Conservation (phyloP, 2,113 vertebrate species). For the Steatornis caripensis region DNA sequence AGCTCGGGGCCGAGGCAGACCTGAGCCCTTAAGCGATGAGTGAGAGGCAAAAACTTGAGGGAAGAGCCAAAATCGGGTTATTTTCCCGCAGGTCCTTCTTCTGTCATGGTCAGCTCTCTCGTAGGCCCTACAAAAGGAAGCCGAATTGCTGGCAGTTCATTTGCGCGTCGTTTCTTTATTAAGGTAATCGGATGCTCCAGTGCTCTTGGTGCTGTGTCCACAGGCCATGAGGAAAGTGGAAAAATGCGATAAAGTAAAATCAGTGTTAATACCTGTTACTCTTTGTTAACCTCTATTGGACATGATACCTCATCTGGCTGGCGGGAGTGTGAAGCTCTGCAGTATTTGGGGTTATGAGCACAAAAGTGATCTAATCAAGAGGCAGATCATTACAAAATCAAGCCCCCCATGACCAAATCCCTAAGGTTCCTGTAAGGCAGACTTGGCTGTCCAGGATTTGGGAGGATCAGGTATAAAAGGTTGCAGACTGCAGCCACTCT, state of each 20-base stretch:
- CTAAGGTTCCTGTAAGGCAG: not conserved
- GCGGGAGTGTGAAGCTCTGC: not conserved
- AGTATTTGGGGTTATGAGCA: not conserved
- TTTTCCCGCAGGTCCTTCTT: not conserved
- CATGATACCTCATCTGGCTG: not conserved
- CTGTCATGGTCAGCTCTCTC: not conserved
- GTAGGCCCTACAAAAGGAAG: not conserved
- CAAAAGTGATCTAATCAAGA: not conserved
- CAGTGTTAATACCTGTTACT: not conserved
- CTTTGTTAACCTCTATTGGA: not conserved
- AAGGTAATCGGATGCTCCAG: not conserved
- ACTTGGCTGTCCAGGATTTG: not conserved
- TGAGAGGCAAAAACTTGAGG: not conserved
- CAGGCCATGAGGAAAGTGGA: not conserved
- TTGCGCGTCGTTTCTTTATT: not conserved
- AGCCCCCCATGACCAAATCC: not conserved
- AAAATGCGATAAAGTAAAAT: not conserved
- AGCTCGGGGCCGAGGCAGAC: not conserved
- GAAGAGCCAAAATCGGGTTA: not conserved
- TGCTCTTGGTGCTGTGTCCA: not conserved
- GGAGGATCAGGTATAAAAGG: not conserved
- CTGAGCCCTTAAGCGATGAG: fast-evolving
- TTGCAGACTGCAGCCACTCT: not conserved
- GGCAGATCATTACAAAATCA: not conserved
- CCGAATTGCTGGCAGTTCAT: fast-evolving